Evolutionary conservation across 2,797 vertebrate genomes (phyloP).

Genomic region (Vireo griseus): DNA sequence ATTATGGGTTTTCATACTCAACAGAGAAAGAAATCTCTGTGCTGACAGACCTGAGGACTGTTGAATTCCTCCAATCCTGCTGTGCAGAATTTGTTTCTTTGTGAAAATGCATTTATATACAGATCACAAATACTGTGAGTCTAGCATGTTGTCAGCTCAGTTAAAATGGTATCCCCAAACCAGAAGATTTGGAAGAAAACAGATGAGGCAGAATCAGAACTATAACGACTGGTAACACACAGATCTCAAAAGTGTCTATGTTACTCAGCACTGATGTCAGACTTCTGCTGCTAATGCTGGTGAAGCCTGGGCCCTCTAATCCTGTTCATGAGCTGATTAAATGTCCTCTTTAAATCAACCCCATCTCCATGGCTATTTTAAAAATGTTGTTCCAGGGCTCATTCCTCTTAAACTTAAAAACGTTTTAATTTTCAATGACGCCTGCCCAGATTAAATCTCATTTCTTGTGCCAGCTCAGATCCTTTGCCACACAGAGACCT

Average conservation of each 20-base stretch:
- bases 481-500: neutral
- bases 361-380: neutral
- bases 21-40: neutral
- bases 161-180: neutral
- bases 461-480: neutral
- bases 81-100: neutral
- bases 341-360: neutral
- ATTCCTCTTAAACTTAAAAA: neutral
- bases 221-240: neutral
- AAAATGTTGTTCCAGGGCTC: neutral
- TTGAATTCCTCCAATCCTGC: accelerated
- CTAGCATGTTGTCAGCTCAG: neutral
- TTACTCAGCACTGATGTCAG: neutral
- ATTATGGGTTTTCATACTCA: neutral
- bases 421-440: neutral
- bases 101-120: neutral
- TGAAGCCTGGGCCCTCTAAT: neutral
- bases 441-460: neutral
- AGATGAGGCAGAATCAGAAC: neutral
- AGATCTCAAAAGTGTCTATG: neutral
- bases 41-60: neutral
- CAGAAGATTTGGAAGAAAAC: neutral
- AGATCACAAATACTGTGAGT: neutral
- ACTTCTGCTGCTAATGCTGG: neutral
- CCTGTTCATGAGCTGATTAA: neutral